Evolutionary conservation across 30 jellyfish, hydroid and myxozoan genomes (phyloP).

Genomic region (Cassiopea xamachana): DNA sequence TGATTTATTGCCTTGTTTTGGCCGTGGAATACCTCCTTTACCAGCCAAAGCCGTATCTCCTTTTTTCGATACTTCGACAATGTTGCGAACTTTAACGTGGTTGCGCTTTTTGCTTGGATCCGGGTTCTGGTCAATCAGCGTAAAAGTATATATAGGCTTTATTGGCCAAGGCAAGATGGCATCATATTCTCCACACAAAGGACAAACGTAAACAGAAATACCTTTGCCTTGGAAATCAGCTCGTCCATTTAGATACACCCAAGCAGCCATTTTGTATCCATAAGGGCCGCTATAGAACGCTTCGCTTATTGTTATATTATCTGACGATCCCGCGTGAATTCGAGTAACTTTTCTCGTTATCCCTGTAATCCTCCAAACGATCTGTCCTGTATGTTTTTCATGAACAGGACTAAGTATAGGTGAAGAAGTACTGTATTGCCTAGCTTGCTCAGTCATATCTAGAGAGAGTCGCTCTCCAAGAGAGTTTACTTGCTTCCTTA

Average conservation of each 20-base stretch:
- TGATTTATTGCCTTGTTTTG: conserved; percentile 80
- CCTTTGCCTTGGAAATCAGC: conserved; percentile 85
- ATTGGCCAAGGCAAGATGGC: conserved; percentile 95
- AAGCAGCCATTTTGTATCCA: conserved; percentile 92
- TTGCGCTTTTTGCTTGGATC: conserved; percentile 64
- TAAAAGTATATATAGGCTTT: conserved; percentile 77
- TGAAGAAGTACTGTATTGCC: not conserved
- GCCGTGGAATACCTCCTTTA: conserved; percentile 87
- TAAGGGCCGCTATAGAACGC: conserved; percentile 80
- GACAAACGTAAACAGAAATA: conserved; percentile 89
- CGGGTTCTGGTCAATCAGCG: conserved; percentile 86
- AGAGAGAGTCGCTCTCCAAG: conserved; percentile 65
- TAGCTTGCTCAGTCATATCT: not conserved
- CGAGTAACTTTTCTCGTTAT: conserved; percentile 81
- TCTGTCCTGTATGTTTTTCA: conserved; percentile 70
- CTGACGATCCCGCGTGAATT: conserved; percentile 83
- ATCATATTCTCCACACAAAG: conserved; percentile 90
- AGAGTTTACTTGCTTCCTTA: conserved; percentile 65
- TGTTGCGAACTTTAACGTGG: conserved; percentile 88
- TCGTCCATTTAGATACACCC: conserved; percentile 94
- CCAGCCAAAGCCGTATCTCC: conserved; percentile 78
- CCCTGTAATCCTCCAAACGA: conserved; percentile 82
- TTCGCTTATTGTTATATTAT: conserved; percentile 76
- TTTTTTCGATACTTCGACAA: conserved; percentile 78
- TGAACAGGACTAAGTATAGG: not conserved